Conservation (phyloP, 30 jellyfish, hydroid and myxozoan genomes). For the Pseudorhiza aurosa region DNA sequence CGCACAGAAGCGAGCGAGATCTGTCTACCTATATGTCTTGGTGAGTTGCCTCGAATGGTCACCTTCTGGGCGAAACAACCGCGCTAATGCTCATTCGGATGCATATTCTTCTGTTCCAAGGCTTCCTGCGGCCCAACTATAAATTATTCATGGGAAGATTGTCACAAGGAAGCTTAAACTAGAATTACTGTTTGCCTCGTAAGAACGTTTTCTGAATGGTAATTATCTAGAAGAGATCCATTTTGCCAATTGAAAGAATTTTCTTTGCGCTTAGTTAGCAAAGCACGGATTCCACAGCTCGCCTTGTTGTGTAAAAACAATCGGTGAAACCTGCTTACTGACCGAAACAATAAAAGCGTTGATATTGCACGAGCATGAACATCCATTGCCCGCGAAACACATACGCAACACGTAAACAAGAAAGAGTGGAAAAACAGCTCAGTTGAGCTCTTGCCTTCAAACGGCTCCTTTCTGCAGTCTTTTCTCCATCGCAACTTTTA, state of each 20-base stretch:
- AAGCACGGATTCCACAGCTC: background rate
- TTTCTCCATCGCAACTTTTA: too few relatives aligned
- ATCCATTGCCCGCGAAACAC: too few relatives aligned
- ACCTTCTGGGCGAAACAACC: background rate
- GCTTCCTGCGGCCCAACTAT: conserved; percentile 3
- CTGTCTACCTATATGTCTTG: too few relatives aligned
- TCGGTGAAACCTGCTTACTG: background rate
- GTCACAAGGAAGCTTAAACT: conserved; percentile 43
- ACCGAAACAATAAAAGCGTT: background rate
- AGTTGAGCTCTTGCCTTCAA: too few relatives aligned
- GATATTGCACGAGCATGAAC: too few relatives aligned
- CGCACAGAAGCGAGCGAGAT: too few relatives aligned
- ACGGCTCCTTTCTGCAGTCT: too few relatives aligned
- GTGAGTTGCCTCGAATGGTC: too few relatives aligned
- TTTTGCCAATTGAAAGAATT: conserved; percentile 6
- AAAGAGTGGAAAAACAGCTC: too few relatives aligned
- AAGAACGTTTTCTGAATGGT: background rate
- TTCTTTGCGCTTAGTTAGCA: background rate
- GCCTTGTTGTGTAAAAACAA: background rate
- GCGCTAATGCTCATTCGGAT: background rate
- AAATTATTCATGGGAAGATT: conserved; percentile 10
- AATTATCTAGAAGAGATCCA: background rate
- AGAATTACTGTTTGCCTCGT: conserved; percentile 7
- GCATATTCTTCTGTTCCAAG: background rate
- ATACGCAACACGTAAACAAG: too few relatives aligned